Evolutionary conservation across 1,140 invertebrate genomes (phyloP).

Genomic region (Atta cephalotes): DNA sequence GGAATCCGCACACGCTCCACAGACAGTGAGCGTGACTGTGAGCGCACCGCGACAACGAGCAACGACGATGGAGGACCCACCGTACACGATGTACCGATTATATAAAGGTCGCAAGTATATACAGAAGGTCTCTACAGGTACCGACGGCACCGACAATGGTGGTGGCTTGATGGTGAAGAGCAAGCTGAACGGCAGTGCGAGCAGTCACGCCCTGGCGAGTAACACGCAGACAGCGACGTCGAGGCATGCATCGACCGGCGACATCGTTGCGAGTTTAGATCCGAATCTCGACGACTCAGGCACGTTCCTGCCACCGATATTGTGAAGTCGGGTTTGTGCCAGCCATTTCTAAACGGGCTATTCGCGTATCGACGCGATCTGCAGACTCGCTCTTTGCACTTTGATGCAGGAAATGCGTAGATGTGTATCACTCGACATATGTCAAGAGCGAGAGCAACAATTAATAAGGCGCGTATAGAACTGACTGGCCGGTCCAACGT

Average conservation of each 20-base stretch:
- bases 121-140: slow-evolving; percentile 80
- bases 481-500: slow-evolving; percentile 68
- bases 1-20: slow-evolving; percentile 77
- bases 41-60: slow-evolving; percentile 75
- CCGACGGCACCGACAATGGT: slow-evolving; percentile 64
- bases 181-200: slow-evolving; percentile 84
- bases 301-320: slow-evolving; percentile 89
- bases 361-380: slow-evolving; percentile 33
- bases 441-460: neutral
- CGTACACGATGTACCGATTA: slow-evolving; percentile 82
- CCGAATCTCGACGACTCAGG: slow-evolving; percentile 89
- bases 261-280: slow-evolving; percentile 86
- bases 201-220: slow-evolving; percentile 83
- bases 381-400: slow-evolving; percentile 32
- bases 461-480: slow-evolving; percentile 54
- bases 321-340: slow-evolving; percentile 84
- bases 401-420: neutral
- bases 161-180: slow-evolving; percentile 80
- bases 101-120: slow-evolving; percentile 82
- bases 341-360: slow-evolving; percentile 82
- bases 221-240: slow-evolving; percentile 81
- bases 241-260: slow-evolving; percentile 84
- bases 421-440: neutral
- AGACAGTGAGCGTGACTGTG: slow-evolving; percentile 78
- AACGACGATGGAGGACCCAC: slow-evolving; percentile 81